Base-by-base conservation (phyloP, 1,140 invertebrate species). In the Bathynomus jamesi region DNA sequence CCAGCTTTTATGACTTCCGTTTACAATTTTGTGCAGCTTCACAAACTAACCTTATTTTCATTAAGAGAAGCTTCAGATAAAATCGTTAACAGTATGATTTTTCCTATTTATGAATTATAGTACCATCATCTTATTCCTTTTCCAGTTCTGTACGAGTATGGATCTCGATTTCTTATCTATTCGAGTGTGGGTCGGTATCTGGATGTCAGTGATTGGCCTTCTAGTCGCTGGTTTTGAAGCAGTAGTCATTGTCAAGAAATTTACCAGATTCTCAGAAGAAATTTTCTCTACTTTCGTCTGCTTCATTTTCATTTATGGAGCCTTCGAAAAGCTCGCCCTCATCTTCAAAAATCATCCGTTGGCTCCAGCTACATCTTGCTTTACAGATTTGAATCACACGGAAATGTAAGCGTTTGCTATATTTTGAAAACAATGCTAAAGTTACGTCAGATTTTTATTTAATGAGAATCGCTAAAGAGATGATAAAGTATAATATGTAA, bases 181-280 rank as follows among this genome's bases (percentile, higher is more conserved):
- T 75, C 85, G 96, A 30, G 88, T 94, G 25, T 99, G 95, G 84
- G 90, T 97, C 28, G 93, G 95, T 10, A 82, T 95, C 10, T 99
- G 95, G 95, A 87, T 97, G 81, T 88, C 88, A 4, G 82, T 96
- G 4, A 96, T 97, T 60, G 89, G 91, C 0, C 80, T 94, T 0
- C 80, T 89, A 17, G 87, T 96, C 2, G 91, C 94, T 0, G 92
- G 89, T 21, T 87, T 95, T 53, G 95, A 98, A 83, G 94, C 93
- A 28, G 95, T 93, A 78, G 90, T 94, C 4, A 86, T 98, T 46
- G 92, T 98, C 0, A 89, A 92, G 74, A 87, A 93, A 64, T 93
- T 99, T 75, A 96, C 95, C 0, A 86, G 95, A 62, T 99, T 99
- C 82, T 96, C 94, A 0, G 94, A 98, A 82, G 96, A 99, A 82